Base-by-base conservation (phyloP, 2,113 vertebrate genomes). In the Engraulis encrasicolus region DNA sequence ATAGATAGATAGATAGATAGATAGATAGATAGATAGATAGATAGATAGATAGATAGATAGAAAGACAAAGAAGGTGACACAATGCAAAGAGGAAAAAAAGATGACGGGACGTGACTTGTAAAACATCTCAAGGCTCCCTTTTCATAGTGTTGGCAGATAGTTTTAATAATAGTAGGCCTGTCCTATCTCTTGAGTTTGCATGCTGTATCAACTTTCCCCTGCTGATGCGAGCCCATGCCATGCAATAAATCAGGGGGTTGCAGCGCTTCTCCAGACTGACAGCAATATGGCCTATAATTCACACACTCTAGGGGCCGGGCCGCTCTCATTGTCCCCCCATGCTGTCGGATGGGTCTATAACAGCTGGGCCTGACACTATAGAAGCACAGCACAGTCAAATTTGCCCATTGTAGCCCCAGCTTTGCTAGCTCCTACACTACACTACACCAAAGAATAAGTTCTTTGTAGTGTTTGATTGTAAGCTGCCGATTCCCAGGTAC, bases 221-320 rank as follows among this genome's bases (percentile, higher is more conserved):
- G 71, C 38, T 79, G 77, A 85, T 82, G 78, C 54, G n/a, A 52
- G 18, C n/a, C 49, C n/a, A 71, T 49, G 38, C 6, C 40, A 58
- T 84, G 27, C 50, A 79, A 61, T 38, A 34, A 37, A 66, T 58
- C 54, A 66, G 66, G 11, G 27, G 4, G 9, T n/a, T 2, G 23
- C 66, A 34, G 66, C 27, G 27, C 66, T 74, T 34, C 34, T 74
- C 66, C 27, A 12, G 31, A 74, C 66, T 74, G 66, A 74, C 66
- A 74, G 66, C 66, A 74, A 74, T 74, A 74, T 74, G 66, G 66
- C 66, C 66, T 74, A 74, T 74, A 74, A 74, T 31, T 74, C 66
- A 86, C 86, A 40, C 40, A 23, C 82, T 19, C 31, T 89, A 6
- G 17, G 36, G 54, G 90, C 89, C 81, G 82, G 85, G 86, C n/a